These are phyloP conservation scores for Nephrotoma flavescens DNA, from an alignment of 2,888 invertebrate species.

Conservation along the genomic window DNA sequence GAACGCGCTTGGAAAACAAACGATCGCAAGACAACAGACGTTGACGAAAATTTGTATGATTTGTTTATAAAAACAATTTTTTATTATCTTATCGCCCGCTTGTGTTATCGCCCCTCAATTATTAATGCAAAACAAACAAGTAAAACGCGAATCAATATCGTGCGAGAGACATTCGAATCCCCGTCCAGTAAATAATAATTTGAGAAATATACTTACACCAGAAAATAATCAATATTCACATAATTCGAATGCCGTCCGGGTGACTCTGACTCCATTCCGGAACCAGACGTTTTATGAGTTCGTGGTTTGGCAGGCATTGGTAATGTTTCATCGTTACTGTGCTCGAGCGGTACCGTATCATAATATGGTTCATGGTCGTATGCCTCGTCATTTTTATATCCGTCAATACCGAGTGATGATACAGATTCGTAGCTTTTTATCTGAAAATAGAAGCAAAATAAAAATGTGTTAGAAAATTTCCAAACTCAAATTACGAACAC, in stretches of 20 bases:
- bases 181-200: neutral
- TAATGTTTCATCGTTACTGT: conserved; percentile 51
- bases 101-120: neutral
- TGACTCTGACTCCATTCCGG: conserved; percentile 52
- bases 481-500: neutral
- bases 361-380: conserved; percentile 52
- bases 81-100: neutral
- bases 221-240: conserved; percentile 85
- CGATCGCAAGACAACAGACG: neutral
- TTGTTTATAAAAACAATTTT: neutral
- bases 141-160: neutral
- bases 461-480: neutral
- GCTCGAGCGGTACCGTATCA: conserved; percentile 54
- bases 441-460: conserved; percentile 22
- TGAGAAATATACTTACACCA: conserved; percentile 45
- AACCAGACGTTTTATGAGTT: conserved; percentile 16
- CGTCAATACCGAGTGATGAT: conserved; percentile 45
- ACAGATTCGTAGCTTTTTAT: conserved; percentile 52
- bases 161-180: neutral
- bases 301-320: conserved; percentile 25
- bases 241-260: conserved; percentile 73
- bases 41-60: neutral
- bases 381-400: conserved; percentile 36
- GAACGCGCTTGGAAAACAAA: neutral
- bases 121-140: neutral